phyloP scores from a whole-genome alignment of 1,140 invertebrate species.

The Drosophila mayri region DNA sequence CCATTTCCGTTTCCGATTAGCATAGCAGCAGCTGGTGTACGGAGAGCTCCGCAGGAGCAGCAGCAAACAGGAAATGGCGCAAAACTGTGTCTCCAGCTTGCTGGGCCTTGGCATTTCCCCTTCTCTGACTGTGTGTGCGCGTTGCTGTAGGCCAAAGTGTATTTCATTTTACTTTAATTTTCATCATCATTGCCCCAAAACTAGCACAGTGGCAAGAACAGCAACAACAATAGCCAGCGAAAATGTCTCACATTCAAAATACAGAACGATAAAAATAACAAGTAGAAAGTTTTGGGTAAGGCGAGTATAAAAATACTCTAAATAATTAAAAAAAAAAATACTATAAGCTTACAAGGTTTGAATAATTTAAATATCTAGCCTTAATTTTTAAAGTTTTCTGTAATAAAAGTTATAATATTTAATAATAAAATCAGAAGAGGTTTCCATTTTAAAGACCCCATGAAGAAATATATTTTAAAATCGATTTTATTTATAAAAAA shows the following conservation, averaged over 20 bases:
- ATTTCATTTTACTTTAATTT: slow-evolving; percentile 83
- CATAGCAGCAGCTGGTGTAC: slow-evolving; percentile 75
- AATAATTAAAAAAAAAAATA: not conserved
- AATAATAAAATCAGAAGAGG: too few relatives aligned
- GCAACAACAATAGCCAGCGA: slow-evolving; percentile 41
- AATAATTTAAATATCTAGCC: too few relatives aligned
- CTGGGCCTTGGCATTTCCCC: slow-evolving; percentile 31
- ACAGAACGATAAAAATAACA: slow-evolving; percentile 77
- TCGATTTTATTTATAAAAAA: too few relatives aligned
- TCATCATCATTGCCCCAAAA: slow-evolving; percentile 79
- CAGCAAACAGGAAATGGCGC: slow-evolving; percentile 75
- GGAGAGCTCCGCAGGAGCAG: slow-evolving; percentile 36
- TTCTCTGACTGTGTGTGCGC: slow-evolving; percentile 9
- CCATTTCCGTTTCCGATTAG: slow-evolving; percentile 83
- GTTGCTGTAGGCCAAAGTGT: slow-evolving; percentile 61
- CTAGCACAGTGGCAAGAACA: slow-evolving; percentile 53
- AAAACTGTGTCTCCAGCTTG: slow-evolving; percentile 68
- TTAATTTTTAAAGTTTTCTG: too few relatives aligned
- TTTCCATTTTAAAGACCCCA: too few relatives aligned
- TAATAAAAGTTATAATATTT: too few relatives aligned
- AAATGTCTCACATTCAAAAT: slow-evolving; percentile 78
- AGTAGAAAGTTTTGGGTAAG: slow-evolving; percentile 29
- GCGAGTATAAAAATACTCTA: slow-evolving; percentile 31
- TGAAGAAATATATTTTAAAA: too few relatives aligned
- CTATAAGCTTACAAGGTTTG: too few relatives aligned